A percentile compares a stretch with the other conserved stretches of the same genome.
Conservation (phyloP, 1,140 invertebrate genomes). For the Bathynomus jamesi region DNA sequence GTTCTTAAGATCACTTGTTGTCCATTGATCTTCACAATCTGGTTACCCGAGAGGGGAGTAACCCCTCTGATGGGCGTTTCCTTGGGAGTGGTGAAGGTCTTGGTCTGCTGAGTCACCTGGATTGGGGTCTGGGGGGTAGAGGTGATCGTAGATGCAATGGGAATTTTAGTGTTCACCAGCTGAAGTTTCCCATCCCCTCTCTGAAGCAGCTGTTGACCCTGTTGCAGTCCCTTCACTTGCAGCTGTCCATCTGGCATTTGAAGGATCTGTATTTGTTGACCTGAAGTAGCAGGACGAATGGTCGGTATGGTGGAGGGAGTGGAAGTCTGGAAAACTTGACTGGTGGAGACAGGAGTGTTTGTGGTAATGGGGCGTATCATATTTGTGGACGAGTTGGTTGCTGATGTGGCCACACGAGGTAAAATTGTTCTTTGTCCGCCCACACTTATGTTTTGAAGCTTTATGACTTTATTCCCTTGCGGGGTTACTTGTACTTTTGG, state of each 20-base stretch:
- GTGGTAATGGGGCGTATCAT: background rate
- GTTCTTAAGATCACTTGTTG: conserved; percentile 24
- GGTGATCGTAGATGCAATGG: conserved; percentile 39
- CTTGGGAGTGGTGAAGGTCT: conserved; percentile 17
- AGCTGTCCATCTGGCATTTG: conserved; percentile 81
- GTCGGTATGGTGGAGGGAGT: background rate
- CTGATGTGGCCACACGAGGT: background rate
- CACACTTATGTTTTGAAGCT: conserved; percentile 19
- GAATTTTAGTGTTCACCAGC: conserved; percentile 57
- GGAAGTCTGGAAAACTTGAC: conserved; percentile 17
- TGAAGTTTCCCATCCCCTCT: conserved; percentile 89
- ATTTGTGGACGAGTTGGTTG: background rate
- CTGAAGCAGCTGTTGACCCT: conserved; percentile 82
- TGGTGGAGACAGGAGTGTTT: conserved; percentile 6
- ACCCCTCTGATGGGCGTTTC: conserved; percentile 27
- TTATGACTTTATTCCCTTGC: conserved; percentile 29
- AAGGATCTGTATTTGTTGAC: conserved; percentile 73
- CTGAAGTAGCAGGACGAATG: conserved; percentile 31
- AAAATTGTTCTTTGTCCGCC: conserved; percentile 24
- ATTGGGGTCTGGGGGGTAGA: conserved; percentile 4
- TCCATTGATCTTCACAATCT: conserved; percentile 33
- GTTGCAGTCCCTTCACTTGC: conserved; percentile 75
- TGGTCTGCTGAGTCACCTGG: conserved; percentile 35
- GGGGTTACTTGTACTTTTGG: conserved; percentile 30
- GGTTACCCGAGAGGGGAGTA: conserved; percentile 17